Conservation (phyloP, 2,113 vertebrate genomes). For the Syngnathus floridae region DNA sequence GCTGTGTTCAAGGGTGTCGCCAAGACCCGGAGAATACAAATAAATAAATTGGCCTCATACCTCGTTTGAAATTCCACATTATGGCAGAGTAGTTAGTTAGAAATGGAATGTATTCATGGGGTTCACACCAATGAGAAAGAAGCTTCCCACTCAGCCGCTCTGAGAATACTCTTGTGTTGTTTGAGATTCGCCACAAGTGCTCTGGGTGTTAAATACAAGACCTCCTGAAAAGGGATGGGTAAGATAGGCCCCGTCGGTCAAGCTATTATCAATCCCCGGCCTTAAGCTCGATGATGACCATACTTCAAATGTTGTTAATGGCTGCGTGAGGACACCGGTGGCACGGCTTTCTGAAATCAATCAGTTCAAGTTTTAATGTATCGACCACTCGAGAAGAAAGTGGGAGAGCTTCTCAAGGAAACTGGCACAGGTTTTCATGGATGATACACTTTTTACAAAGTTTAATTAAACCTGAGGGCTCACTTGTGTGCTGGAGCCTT, state of each 20-base stretch:
- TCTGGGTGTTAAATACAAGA: constrained; percentile 70
- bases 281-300: constrained; percentile 70
- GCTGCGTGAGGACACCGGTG: constrained; percentile 65
- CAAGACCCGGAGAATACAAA: constrained; percentile 67
- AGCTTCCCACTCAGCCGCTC: constrained; percentile 68
- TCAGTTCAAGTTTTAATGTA: constrained; percentile 79
- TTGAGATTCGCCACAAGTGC: constrained; percentile 71
- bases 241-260: constrained; percentile 73
- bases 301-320: constrained; percentile 72
- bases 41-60: constrained; percentile 73
- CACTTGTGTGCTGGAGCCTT: constrained; percentile 59
- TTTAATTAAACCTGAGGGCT: constrained; percentile 73
- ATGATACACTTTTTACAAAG: constrained; percentile 70
- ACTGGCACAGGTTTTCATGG: constrained; percentile 61
- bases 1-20: constrained; percentile 63
- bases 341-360: constrained; percentile 71
- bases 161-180: constrained; percentile 70
- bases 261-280: constrained; percentile 75
- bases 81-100: constrained; percentile 70
- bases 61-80: constrained; percentile 72
- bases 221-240: constrained; percentile 72
- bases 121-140: constrained; percentile 60
- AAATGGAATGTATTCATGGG: constrained; percentile 74
- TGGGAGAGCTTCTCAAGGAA: constrained; percentile 65
- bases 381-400: constrained; percentile 67